Evolutionary conservation across 2,888 invertebrate species (phyloP).

Genomic region (Conchocele bisecta): DNA sequence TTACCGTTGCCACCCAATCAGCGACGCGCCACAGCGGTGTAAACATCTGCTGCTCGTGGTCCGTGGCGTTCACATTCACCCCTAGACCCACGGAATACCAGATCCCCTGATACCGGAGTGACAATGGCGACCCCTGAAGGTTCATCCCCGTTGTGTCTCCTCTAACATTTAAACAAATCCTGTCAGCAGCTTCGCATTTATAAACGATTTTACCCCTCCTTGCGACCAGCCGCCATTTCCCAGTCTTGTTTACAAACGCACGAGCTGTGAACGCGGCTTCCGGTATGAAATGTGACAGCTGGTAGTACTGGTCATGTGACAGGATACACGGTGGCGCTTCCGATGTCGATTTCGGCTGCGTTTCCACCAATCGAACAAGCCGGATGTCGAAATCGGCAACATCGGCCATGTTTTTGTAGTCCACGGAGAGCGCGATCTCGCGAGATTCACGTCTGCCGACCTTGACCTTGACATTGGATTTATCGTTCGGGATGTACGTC

Average conservation of each 20-base stretch:
- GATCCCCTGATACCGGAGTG: constrained; percentile 55
- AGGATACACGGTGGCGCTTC: constrained; percentile 54
- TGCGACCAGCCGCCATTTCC: constrained; percentile 33
- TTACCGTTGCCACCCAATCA: constrained; percentile 61
- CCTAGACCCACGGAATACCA: constrained; percentile 63
- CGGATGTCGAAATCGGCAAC: constrained; percentile 50
- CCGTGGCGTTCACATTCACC: constrained; percentile 14
- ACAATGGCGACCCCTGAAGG: constrained; percentile 60
- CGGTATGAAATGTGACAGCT: constrained; percentile 40
- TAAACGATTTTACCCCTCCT: constrained; percentile 48
- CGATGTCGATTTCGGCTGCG: constrained; percentile 8
- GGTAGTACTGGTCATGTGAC: constrained; percentile 57
- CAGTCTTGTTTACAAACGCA: constrained; percentile 8
- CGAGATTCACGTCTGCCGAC: constrained; percentile 52
- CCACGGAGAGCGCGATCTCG: constrained; percentile 30
- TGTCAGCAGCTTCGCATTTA: constrained; percentile 42
- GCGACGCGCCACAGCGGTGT: constrained; percentile 61
- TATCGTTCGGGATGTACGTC: constrained; percentile 14
- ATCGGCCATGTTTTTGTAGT: constrained; percentile 17
- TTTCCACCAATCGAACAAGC: constrained; percentile 43
- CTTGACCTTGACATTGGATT: constrained; percentile 46
- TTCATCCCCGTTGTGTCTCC: constrained; percentile 25
- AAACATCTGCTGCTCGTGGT: constrained; percentile 38
- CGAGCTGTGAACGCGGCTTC: constrained; percentile 45
- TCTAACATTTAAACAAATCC: constrained; percentile 55